phyloP scores from a whole-genome alignment of 2,888 invertebrate species.

The Cantharis flavilabris region DNA sequence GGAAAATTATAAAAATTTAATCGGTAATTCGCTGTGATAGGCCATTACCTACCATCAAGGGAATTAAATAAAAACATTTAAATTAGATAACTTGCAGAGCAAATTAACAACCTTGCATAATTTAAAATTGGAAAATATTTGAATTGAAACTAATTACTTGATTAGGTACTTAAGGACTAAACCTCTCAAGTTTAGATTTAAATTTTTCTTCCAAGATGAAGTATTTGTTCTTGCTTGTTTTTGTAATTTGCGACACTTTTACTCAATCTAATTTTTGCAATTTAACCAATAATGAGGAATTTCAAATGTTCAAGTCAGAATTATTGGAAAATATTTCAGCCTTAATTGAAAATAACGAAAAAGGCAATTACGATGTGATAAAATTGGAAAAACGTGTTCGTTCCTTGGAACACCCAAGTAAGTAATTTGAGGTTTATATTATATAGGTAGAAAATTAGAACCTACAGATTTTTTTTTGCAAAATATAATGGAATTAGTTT shows the following conservation, averaged over 20 bases:
- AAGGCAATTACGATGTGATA: constrained; percentile 46
- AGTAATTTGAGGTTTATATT: constrained; percentile 23
- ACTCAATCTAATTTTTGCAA: not conserved
- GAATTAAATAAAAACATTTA: not conserved
- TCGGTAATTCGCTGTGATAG: not conserved
- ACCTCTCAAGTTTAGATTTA: not conserved
- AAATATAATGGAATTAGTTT: not conserved
- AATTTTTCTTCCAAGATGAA: not conserved
- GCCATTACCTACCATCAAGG: not conserved
- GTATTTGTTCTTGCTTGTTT: not conserved
- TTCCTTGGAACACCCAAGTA: constrained; percentile 73
- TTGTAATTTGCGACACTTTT: not conserved
- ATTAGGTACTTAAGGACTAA: not conserved
- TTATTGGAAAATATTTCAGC: not conserved
- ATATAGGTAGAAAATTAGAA: not conserved
- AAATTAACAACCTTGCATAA: constrained; percentile 8
- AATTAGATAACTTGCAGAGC: not conserved
- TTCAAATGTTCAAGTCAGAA: constrained; percentile 42
- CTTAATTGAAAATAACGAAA: constrained; percentile 5
- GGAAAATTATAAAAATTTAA: not conserved
- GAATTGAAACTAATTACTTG: not conserved
- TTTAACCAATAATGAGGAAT: constrained; percentile 50
- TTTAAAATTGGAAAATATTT: not conserved
- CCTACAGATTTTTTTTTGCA: not conserved
- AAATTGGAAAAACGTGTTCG: constrained; percentile 67